A percentile compares a stretch with the other conserved stretches of the same genome.
These are phyloP conservation scores for Phalacrocorax aristotelis DNA, from an alignment of 2,113 vertebrate species.

Conservation along the genomic window DNA sequence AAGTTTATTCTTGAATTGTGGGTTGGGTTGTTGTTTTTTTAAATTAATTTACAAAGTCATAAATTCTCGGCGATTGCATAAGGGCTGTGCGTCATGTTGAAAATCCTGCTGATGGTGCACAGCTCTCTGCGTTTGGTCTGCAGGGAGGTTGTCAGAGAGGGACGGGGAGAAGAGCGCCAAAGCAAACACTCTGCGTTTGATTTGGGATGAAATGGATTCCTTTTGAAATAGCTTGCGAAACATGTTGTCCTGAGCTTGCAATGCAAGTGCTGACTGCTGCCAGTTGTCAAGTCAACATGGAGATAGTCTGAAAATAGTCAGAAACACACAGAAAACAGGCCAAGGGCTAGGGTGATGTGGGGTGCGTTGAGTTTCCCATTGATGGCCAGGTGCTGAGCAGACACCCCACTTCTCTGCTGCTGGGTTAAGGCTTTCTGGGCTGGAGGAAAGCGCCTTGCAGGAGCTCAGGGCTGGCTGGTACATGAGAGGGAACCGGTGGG, in stretches of 20 bases:
- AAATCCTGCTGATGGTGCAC: slow-evolving; percentile 45
- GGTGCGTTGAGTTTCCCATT: not conserved
- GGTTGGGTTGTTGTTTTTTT: slow-evolving; percentile 21
- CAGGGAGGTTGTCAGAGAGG: not conserved
- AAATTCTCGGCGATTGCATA: slow-evolving; percentile 24
- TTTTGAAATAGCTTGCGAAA: slow-evolving; percentile 42
- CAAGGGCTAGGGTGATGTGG: rapidly evolving
- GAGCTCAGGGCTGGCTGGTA: not conserved
- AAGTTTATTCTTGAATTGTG: slow-evolving; percentile 25
- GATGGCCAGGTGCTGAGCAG: not conserved
- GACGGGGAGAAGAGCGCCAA: not conserved
- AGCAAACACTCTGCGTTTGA: slow-evolving; percentile 45
- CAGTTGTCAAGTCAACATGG: not conserved
- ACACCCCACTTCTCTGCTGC: not conserved
- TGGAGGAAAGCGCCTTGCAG: not conserved
- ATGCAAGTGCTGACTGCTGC: not conserved
- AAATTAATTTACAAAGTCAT: slow-evolving; percentile 27
- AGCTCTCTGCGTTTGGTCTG: not conserved
- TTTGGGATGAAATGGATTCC: slow-evolving; percentile 44
- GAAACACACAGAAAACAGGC: not conserved
- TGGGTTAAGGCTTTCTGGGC: not conserved
- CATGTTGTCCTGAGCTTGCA: slow-evolving; percentile 2
- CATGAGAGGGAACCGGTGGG: not conserved
- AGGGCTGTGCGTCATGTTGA: slow-evolving; percentile 3
- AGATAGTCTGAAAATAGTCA: not conserved